These are phyloP conservation scores for Cephus runcator DNA, from an alignment of 2,888 invertebrate genomes.

Conservation along the genomic window DNA sequence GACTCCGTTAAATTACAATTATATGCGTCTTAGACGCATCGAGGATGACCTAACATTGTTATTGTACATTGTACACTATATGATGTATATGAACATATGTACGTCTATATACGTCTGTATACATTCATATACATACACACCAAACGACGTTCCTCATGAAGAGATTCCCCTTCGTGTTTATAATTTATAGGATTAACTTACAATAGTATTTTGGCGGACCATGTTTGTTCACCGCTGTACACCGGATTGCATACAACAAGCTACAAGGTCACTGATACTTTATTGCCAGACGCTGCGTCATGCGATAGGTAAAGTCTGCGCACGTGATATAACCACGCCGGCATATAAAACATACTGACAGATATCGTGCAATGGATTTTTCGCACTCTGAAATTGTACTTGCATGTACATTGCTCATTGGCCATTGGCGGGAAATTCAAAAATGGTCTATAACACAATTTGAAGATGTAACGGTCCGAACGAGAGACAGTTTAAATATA, in stretches of 20 bases:
- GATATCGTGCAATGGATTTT: not conserved
- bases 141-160: no score
- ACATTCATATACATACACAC: no score
- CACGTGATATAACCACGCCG: not conserved
- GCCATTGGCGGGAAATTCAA: not conserved
- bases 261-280: not conserved
- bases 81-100: no score
- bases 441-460: not conserved
- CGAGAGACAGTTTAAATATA: not conserved
- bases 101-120: no score
- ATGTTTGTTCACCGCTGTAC: not conserved
- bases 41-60: no score
- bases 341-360: not conserved
- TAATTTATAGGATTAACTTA: no score
- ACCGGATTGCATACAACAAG: not conserved
- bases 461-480: not conserved
- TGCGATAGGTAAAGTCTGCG: not conserved
- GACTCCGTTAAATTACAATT: no score
- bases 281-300: not conserved
- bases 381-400: not conserved
- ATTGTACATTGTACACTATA: not conserved
- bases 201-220: no score
- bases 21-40: no score
- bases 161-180: no score
- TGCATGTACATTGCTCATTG: not conserved